Conservation (phyloP, 2,888 invertebrate species). For the Onchidella celtica region DNA sequence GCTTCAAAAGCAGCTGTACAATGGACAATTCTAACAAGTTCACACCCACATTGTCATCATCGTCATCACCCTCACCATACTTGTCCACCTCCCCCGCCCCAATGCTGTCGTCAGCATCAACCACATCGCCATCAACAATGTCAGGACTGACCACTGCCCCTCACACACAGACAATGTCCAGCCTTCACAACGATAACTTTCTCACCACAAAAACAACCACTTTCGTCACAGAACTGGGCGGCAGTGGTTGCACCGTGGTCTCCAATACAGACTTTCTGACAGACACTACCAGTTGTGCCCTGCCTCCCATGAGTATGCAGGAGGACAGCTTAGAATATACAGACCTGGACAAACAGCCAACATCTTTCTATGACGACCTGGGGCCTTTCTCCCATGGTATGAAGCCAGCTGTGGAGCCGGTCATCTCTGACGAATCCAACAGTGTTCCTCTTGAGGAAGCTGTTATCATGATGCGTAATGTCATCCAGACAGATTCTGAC, state of each 20-base stretch:
- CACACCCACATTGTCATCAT: neutral
- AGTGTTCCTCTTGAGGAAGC: slow-evolving; percentile 23
- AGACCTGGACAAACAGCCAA: slow-evolving; percentile 30
- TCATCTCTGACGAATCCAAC: neutral
- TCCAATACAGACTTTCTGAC: slow-evolving; percentile 13
- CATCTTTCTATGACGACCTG: slow-evolving; percentile 10
- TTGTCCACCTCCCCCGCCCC: neutral
- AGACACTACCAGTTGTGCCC: neutral
- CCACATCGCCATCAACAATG: neutral
- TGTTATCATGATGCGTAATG: slow-evolving; percentile 19
- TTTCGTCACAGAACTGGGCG: neutral
- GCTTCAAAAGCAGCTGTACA: neutral
- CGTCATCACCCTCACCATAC: neutral
- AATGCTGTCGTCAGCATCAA: neutral
- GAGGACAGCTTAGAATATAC: slow-evolving; percentile 18
- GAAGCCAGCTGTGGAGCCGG: neutral
- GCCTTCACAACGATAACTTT: neutral
- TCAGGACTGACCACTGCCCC: neutral
- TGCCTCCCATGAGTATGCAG: neutral
- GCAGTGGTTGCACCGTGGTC: slow-evolving; percentile 1
- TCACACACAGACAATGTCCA: neutral
- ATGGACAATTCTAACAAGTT: neutral
- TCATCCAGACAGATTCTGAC: slow-evolving; percentile 31
- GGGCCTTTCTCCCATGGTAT: neutral
- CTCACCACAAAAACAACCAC: neutral